A percentile compares a stretch with the other conserved stretches of the same genome.
phyloP scores from a whole-genome alignment of 2,113 vertebrate species.

The Narcine bancroftii region DNA sequence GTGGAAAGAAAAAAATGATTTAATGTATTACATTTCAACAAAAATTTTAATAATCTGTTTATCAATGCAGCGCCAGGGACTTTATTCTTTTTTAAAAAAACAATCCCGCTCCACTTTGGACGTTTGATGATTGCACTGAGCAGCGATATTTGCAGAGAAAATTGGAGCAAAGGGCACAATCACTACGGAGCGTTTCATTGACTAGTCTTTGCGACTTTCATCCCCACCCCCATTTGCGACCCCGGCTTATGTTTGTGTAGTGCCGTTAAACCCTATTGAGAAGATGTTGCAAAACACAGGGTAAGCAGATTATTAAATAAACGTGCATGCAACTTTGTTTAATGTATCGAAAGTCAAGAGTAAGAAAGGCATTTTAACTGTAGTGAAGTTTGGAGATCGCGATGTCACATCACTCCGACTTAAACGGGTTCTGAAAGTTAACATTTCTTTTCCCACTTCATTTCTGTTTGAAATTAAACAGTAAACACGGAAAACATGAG shows the following conservation, averaged over 20 bases:
- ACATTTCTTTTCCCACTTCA: neutral
- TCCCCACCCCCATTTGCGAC: neutral
- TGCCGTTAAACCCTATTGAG: neutral
- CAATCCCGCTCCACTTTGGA: neutral
- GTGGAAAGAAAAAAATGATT: too few species aligned
- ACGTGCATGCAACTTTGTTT: neutral
- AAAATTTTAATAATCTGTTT: neutral
- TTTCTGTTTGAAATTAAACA: neutral
- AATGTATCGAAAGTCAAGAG: neutral
- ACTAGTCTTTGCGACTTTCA: neutral
- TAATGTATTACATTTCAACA: neutral
- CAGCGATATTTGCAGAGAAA: neutral
- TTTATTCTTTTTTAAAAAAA: neutral
- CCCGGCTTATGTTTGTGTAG: neutral
- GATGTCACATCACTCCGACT: neutral
- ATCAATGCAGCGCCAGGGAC: neutral
- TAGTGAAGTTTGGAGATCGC: neutral
- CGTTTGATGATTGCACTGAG: neutral
- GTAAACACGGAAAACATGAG: too few species aligned
- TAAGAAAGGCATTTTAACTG: neutral
- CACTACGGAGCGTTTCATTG: neutral
- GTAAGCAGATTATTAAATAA: neutral
- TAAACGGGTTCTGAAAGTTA: neutral
- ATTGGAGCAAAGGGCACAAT: conserved; percentile 1
- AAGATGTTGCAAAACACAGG: conserved; percentile 36